These are phyloP conservation scores for Drosophila pachea DNA, from an alignment of 1,140 invertebrate genomes.

Conservation along the genomic window DNA sequence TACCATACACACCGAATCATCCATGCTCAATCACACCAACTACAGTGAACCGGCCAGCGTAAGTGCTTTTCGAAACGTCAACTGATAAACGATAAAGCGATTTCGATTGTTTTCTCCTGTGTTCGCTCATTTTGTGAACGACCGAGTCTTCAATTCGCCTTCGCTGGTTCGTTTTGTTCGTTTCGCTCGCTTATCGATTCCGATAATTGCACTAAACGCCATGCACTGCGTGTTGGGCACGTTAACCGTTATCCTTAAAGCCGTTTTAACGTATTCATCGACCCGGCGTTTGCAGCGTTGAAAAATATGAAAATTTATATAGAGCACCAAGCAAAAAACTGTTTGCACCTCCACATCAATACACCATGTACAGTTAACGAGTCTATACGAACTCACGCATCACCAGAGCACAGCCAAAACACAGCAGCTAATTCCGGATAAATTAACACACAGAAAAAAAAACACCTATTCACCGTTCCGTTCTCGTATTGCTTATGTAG, in stretches of 20 bases:
- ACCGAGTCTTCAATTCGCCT: conserved; percentile 13
- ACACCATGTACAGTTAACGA: conserved; percentile 45
- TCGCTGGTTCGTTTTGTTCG: conserved; percentile 28
- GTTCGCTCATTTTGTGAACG: conserved; percentile 11
- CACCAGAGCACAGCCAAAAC: conserved; percentile 33
- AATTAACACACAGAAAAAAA: background rate
- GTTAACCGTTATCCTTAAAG: conserved; percentile 34
- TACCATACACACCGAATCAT: conserved; percentile 71
- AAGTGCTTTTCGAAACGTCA: conserved; percentile 48
- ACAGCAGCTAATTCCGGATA: conserved; percentile 23
- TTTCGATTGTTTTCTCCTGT: conserved; percentile 4
- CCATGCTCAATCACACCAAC: conserved; percentile 70
- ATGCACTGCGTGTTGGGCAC: conserved; percentile 46
- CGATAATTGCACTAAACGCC: conserved; percentile 40
- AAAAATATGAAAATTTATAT: conserved; percentile 4
- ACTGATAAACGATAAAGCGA: conserved; percentile 14
- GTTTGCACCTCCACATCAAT: conserved; percentile 17
- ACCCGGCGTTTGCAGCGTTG: conserved; percentile 30
- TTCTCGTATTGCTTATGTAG: conserved; percentile 44
- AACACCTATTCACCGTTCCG: conserved; percentile 9
- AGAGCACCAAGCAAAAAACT: conserved; percentile 36
- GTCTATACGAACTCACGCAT: conserved; percentile 18
- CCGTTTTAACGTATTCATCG: conserved; percentile 31
- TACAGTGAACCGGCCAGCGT: conserved; percentile 75
- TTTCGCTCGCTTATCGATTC: conserved; percentile 40